These are phyloP conservation scores for Syrphus vitripennis DNA, from an alignment of 2,888 invertebrate genomes.

Conservation along the genomic window DNA sequence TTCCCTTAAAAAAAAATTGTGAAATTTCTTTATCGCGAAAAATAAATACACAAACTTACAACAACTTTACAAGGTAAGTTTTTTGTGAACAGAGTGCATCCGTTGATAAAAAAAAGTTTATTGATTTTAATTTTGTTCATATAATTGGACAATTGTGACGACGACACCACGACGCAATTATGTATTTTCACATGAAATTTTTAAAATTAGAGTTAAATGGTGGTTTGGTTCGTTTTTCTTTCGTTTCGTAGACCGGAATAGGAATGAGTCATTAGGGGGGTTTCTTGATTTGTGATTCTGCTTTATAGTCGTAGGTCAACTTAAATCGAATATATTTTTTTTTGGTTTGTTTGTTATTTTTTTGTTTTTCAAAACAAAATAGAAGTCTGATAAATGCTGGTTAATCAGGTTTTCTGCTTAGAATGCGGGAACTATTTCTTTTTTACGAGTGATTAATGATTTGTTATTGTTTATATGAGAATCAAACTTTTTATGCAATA, in stretches of 20 bases:
- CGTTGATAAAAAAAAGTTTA: not conserved
- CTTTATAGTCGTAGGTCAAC: not conserved
- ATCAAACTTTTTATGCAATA: not conserved
- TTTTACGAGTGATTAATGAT: not conserved
- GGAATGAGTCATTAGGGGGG: constrained; percentile 58
- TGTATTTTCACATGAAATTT: constrained; percentile 24
- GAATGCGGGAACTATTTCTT: not conserved
- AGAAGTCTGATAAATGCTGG: constrained; percentile 35
- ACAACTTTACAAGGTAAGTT: constrained; percentile 3
- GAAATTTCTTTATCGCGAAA: not conserved
- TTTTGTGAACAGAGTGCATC: not conserved
- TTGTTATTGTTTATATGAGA: constrained; percentile 62
- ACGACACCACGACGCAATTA: constrained; percentile 51
- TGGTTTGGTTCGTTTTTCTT: not conserved
- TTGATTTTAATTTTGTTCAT: constrained; percentile 4
- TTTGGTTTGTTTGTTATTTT: not conserved
- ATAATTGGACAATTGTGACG: not conserved
- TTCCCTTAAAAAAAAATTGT: not conserved
- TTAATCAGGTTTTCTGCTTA: constrained; percentile 5
- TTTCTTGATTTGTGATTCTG: not conserved
- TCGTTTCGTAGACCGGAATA: constrained; percentile 21
- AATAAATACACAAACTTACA: not conserved
- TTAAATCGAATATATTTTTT: not conserved
- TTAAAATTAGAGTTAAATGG: constrained; percentile 12
- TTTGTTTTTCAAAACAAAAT: constrained; percentile 31